Conservation (phyloP, 2,888 invertebrate species). For the Agonopterix heracliana region DNA sequence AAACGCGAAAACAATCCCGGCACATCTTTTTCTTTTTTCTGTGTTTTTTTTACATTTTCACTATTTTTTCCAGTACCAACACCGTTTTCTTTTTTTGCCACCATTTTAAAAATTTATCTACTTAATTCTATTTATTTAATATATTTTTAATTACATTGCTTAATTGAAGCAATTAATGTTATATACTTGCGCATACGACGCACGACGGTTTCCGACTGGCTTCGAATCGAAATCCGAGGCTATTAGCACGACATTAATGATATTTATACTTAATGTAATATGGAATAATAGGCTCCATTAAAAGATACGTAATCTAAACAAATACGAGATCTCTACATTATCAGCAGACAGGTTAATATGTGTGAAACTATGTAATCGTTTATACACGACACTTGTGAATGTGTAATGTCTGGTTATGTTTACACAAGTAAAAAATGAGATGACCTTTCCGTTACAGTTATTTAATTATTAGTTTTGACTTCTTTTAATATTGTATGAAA, state of each 20-base stretch:
- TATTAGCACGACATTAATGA: neutral
- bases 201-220: constrained; percentile 15
- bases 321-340: too few species aligned
- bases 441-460: too few species aligned
- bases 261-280: neutral
- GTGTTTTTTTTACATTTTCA: constrained; percentile 7
- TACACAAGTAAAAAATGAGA: too few species aligned
- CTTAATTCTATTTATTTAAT: neutral
- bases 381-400: too few species aligned
- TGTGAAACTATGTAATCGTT: too few species aligned
- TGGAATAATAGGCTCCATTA: neutral
- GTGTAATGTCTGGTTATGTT: too few species aligned
- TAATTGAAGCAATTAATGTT: neutral
- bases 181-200: constrained; percentile 14
- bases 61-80: constrained; percentile 15
- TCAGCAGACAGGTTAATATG: too few species aligned
- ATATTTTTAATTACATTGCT: too few species aligned
- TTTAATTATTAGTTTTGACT: too few species aligned
- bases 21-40: constrained; percentile 30
- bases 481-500: too few species aligned
- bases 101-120: constrained; percentile 7
- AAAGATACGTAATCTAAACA: neutral
- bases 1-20: constrained; percentile 76
- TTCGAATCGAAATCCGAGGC: neutral
- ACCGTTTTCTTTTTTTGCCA: constrained; percentile 17